These are phyloP conservation scores for Nothura maculosa DNA, from an alignment of 2,797 vertebrate species.

Conservation along the genomic window DNA sequence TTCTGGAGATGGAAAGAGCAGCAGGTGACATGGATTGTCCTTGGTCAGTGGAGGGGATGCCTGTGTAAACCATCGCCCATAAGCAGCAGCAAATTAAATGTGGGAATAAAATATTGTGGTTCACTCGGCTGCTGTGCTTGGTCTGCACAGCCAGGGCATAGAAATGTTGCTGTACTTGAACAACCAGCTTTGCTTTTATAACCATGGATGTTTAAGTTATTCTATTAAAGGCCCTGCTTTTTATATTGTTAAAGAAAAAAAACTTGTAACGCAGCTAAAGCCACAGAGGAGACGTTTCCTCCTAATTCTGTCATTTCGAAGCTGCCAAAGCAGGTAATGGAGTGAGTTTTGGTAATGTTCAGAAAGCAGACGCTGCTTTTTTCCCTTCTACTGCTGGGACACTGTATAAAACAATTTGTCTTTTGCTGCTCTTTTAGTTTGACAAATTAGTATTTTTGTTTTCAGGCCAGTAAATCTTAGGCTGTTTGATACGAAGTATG, in stretches of 20 bases:
- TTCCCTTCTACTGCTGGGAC: not conserved
- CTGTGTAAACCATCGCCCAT: not conserved
- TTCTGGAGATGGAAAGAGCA: not conserved
- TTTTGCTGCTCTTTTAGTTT: not conserved
- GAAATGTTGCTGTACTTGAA: not conserved
- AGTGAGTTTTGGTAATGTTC: not conserved
- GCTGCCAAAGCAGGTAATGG: not conserved
- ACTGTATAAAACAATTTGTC: not conserved
- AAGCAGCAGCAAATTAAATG: not conserved
- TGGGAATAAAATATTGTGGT: not conserved
- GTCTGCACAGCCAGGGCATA: not conserved
- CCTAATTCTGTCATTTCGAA: not conserved
- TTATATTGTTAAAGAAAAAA: not conserved
- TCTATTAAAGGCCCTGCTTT: not conserved
- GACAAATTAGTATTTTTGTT: not conserved
- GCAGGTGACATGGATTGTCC: not conserved
- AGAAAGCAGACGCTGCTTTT: not conserved
- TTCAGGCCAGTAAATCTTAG: not conserved
- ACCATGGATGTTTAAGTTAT: not conserved
- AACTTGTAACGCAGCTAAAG: not conserved
- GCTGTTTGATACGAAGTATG: not conserved
- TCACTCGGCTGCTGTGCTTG: not conserved
- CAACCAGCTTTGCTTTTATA: not conserved
- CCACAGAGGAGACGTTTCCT: not conserved
- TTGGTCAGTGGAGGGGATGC: not conserved